Evolutionary conservation across 2,797 vertebrate genomes (phyloP).

Genomic region (Acrossocheilus fasciatus): DNA sequence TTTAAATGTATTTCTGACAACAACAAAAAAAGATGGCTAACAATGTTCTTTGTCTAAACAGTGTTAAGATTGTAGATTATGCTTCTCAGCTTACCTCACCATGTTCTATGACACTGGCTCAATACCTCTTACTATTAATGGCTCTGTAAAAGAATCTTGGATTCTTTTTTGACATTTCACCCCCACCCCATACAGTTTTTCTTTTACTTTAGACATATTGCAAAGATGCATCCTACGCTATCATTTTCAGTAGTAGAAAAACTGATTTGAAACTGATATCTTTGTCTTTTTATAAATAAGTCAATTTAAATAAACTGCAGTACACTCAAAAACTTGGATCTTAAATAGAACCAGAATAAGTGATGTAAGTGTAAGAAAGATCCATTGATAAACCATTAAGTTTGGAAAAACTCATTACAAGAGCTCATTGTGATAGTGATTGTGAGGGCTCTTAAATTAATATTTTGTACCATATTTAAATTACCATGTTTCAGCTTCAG

Average conservation of each 20-base stretch:
- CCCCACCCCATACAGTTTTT: no score
- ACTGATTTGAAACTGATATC: not conserved
- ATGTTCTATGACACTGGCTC: not conserved
- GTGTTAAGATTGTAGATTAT: no score
- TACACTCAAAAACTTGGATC: no score
- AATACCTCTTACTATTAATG: not conserved
- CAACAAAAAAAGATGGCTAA: no score
- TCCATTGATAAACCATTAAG: not conserved
- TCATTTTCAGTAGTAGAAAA: not conserved
- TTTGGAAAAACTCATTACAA: not conserved
- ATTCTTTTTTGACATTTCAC: no score
- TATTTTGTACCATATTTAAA: not conserved
- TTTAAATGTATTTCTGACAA: no score
- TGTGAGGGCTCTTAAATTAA: not conserved
- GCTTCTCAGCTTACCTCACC: not conserved
- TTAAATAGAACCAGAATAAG: no score
- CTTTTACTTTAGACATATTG: no score
- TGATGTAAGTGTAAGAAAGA: not conserved
- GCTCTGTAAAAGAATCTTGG: not conserved
- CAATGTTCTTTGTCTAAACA: no score
- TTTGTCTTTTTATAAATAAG: not conserved
- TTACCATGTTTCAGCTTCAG: conserved; percentile 63
- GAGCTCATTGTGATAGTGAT: not conserved
- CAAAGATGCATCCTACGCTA: no score
- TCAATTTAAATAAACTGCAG: not conserved